Conservation (phyloP, 2,888 invertebrate species). For the Cyclophora punctaria region DNA sequence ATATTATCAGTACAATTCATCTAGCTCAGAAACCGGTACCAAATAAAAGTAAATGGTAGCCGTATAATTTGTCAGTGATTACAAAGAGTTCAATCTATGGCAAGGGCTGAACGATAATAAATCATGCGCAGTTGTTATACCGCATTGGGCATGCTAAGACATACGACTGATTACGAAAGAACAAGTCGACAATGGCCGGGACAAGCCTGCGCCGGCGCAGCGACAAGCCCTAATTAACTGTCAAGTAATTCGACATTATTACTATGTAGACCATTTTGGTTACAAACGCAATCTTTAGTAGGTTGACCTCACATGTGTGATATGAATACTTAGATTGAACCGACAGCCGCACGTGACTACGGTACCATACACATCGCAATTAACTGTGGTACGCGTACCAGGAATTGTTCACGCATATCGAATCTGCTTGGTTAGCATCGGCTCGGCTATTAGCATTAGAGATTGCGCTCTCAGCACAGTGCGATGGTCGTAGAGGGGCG, state of each 20-base stretch:
- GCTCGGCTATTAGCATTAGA: conserved; percentile 41
- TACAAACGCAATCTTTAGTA: conserved; percentile 14
- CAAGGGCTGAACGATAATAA: conserved; percentile 45
- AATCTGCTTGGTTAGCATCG: conserved; percentile 23
- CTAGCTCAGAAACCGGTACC: conserved; percentile 28
- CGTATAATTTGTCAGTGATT: conserved; percentile 61
- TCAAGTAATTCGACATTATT: conserved; percentile 63
- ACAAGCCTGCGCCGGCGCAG: conserved; percentile 44
- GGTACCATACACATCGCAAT: background rate
- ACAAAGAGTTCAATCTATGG: conserved; percentile 56
- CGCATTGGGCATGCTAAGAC: conserved; percentile 28
- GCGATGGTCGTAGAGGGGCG: conserved; percentile 37
- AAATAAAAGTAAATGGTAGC: conserved; percentile 54
- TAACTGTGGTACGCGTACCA: background rate
- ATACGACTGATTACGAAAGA: conserved; percentile 60
- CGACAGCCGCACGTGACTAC: too few relatives aligned
- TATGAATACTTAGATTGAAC: too few relatives aligned
- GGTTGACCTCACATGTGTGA: conserved; percentile 6
- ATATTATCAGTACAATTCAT: conserved; percentile 30
- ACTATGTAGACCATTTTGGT: conserved; percentile 34
- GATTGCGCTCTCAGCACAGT: conserved; percentile 35
- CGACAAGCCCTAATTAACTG: conserved; percentile 70
- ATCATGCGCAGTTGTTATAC: conserved; percentile 54
- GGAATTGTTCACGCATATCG: conserved; percentile 1
- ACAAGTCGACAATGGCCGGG: conserved; percentile 47